Base-by-base conservation (phyloP, 2,888 invertebrate species). In the Standfussiana lucernea region DNA sequence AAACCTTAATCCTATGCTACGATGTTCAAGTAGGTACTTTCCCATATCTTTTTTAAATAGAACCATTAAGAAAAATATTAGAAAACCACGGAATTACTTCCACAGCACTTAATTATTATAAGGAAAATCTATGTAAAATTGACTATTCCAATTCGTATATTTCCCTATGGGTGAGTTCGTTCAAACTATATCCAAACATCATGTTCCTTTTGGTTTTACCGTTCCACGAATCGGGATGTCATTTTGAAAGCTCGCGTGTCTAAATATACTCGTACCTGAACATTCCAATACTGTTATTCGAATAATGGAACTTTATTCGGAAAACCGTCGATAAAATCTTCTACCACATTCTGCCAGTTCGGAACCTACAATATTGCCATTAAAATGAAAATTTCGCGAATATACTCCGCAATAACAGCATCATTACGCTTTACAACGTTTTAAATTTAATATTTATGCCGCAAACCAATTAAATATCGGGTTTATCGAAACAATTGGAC, bases 401-500 rank as follows among this genome's bases (percentile, higher is more conserved):
- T 37, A 79, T 75, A 67, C 35, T 71, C 56, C 53, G n/a, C 13
- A 75, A 66, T 69, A 75, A 69, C 37, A 50, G 61, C 67, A 64
- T 72, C 72, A 76, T 83, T 83, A 80, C 50, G 18, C 50, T 72
- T 78, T 64, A 75, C 68, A 72, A 72, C 40, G 66, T 75, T 79
- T 82, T 72, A 77, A 75, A 80, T 80, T 86, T 73, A 53, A 82
- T 79, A 82, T 85, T 80, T 73, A 75, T 73, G n/a, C 72, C 42
- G 37, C 64, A 65, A 72, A 82, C 75, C 64, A 76, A 83, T 85
- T 86, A 78, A 76, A 77, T 75, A 72, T 77, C 28, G 59, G 76
- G n/a, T 71, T 77, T 82, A 80, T 78, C 78, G 85, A 74, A 84
- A 82, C 80, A 83, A 83, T 84, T 84, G 75, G 78, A 84, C 74